These are phyloP conservation scores for Aix galericulata DNA, from an alignment of 2,113 vertebrate species.

Conservation along the genomic window DNA sequence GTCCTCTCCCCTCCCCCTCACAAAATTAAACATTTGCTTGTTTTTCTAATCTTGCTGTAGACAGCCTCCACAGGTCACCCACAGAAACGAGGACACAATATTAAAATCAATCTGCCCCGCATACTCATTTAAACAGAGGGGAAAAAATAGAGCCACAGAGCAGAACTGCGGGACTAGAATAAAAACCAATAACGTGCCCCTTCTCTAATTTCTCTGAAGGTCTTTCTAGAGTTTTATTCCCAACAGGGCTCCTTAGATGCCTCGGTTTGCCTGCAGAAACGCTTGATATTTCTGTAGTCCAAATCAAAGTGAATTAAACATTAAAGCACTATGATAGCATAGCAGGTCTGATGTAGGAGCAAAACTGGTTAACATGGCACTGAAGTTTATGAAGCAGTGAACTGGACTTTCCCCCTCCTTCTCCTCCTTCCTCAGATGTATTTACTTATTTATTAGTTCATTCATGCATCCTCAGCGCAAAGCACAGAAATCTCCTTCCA, in stretches of 20 bases:
- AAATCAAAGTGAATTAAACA: conserved; percentile 98
- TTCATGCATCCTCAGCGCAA: neutral
- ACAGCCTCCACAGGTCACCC: conserved; percentile 30
- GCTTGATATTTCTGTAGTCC: conserved; percentile 78
- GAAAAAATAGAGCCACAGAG: conserved; percentile 14
- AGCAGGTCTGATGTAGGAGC: conserved; percentile 47
- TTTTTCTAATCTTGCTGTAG: conserved; percentile 62
- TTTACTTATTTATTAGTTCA: conserved; percentile 47
- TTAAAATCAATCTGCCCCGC: conserved; percentile 48
- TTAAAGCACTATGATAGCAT: conserved; percentile 85
- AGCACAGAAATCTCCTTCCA: neutral
- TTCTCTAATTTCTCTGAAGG: conserved; percentile 65
- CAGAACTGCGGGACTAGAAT: conserved; percentile 42
- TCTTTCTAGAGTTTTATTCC: conserved; percentile 69
- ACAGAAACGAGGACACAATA: conserved; percentile 40
- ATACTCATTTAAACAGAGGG: neutral
- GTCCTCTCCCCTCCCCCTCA: conserved; percentile 20
- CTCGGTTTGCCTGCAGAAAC: conserved; percentile 69
- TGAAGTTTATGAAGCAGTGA: conserved; percentile 21
- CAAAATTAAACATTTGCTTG: conserved; percentile 60
- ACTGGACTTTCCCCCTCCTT: neutral
- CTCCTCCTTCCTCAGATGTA: neutral
- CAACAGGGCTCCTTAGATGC: conserved; percentile 65
- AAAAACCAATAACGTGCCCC: conserved; percentile 63
- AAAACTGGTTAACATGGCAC: conserved; percentile 17